Evolutionary conservation across 2,888 invertebrate species (phyloP).

Genomic region (Carabus problematicus): DNA sequence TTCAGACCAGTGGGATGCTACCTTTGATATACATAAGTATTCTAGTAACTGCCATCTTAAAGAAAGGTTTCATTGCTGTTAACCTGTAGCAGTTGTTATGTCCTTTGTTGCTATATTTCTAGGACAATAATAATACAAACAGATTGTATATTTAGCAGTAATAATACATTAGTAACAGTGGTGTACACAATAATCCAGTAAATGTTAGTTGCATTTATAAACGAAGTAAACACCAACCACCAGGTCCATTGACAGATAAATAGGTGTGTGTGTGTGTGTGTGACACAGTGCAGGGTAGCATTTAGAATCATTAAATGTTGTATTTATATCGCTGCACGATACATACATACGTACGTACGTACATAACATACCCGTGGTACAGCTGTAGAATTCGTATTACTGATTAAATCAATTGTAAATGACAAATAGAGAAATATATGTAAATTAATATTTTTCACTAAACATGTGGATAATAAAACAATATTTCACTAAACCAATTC

Average conservation of each 20-base stretch:
- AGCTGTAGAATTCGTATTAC: conserved; percentile 18
- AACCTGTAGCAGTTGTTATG: conserved; percentile 32
- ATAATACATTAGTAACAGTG: conserved; percentile 27
- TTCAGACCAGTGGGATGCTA: background rate
- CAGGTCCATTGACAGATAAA: too few species aligned
- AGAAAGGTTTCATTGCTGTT: conserved; percentile 34
- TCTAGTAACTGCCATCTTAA: conserved; percentile 34
- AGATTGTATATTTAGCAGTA: conserved; percentile 36
- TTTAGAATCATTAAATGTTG: conserved; percentile 31
- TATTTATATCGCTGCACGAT: conserved; percentile 23
- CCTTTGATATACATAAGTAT: conserved; percentile 24
- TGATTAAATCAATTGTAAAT: too few species aligned
- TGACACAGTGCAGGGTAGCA: conserved; percentile 23
- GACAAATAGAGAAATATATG: too few species aligned
- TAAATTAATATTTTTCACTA: too few species aligned
- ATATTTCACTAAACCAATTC: too few species aligned
- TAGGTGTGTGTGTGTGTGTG: background rate
- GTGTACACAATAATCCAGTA: conserved; percentile 20
- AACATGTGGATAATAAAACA: too few species aligned
- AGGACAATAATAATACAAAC: conserved; percentile 35
- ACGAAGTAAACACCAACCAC: too few species aligned
- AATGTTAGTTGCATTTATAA: conserved; percentile 39
- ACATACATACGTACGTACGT: conserved; percentile 11
- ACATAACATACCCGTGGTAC: conserved; percentile 11
- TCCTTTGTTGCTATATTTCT: conserved; percentile 38